Base-by-base conservation (phyloP, 2,113 vertebrate species). In the Callopanchax toddi region DNA sequence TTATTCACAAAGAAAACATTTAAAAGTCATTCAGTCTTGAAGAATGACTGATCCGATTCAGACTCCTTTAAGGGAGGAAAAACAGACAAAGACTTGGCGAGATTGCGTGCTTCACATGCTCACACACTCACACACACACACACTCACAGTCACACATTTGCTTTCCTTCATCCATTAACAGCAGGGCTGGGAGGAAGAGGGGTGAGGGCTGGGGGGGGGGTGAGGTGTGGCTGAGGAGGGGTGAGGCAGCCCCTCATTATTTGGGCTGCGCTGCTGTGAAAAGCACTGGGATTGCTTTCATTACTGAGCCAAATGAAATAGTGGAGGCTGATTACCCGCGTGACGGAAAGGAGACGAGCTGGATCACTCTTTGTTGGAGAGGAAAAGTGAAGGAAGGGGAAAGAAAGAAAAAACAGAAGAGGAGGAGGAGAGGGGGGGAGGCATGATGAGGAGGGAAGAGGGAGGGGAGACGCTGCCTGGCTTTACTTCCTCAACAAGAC, bases 231-330 rank as follows among this genome's bases (percentile, higher is more conserved):
- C 63, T 55, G 56, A 46, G 79, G 71, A 63, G 74, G 74, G 71
- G 75, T 42, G 67, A 76, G 66, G 78, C 72, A 68, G 71, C 61
- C 50, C 56, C 87, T 91, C 89, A 92, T 92, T 92, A 91, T 91
- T 89, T 86, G 82, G 67, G 81, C 86, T 80, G 74, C 44, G 76
- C 80, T 16, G 74, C 87, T 86, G 73, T 88, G 89, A 89, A 91
- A 90, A 78, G 87, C 86, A 11, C 78, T 81, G 86, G 88, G 87
- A 92, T 92, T 91, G 91, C 86, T 91, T 92, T 91, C 88, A 92
- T 93, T 92, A 91, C 81, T 8, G 76, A 84, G 86, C 76, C 89
- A 90, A 92, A 91, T 91, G 85, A 91, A 89, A 92, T 82, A 78
- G 85, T 76, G 56, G 84, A 81, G 88, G 83, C 82, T 91, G 90